Base-by-base conservation (phyloP, 2,888 invertebrate species). In the Drosophila kanekoi region DNA sequence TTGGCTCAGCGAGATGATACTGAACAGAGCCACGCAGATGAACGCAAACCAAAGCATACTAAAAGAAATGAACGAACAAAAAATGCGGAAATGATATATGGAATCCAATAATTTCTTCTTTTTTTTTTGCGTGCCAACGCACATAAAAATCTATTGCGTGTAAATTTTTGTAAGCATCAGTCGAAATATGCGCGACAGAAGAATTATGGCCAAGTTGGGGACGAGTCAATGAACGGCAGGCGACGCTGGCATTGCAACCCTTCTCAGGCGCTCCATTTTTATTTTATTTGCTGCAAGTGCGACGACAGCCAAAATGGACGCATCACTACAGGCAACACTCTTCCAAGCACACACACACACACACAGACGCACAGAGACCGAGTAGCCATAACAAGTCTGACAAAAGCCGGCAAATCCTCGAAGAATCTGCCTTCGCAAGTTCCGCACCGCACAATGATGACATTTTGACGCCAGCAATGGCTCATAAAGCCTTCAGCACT, bases 1-100 rank as follows among this genome's bases (percentile, higher is more conserved):
- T 65, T 92, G 91, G 23, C 95, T 95, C 40, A 95, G 91, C 77
- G 93, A 93, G 18, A 94, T 88, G 9, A 94, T 93, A 4, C 94
- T 94, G 72, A 93, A 94, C 9, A 94, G 92, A 0, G 94, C 94
- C 28, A 94, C 80, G 11, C 91, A 92, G 35, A 95, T 93, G 63
- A 93, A 92, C 4, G 92, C 90, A 11, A 94, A 80, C 95, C 95
- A 95, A 40, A 95, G 91, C 49, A 93, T 77, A n/a, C 95, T 95
- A 28, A 14, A 64, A 64, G 58, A 61, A 66, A 28, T 37, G 10
- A 16, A 10, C n/a, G 28, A 13, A 44, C 23, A 20, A 45, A 45
- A 45, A 41, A 33, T 45, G 35, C 18, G 16, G 32, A 68, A 66
- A 66, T 85, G 80, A 86, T 84, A 63, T 72, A 81, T 77, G 84